Evolutionary conservation across 2,888 invertebrate genomes (phyloP), one percentile per base, ranked within the genome.

Genomic region (Xylota sylvarum): DNA sequence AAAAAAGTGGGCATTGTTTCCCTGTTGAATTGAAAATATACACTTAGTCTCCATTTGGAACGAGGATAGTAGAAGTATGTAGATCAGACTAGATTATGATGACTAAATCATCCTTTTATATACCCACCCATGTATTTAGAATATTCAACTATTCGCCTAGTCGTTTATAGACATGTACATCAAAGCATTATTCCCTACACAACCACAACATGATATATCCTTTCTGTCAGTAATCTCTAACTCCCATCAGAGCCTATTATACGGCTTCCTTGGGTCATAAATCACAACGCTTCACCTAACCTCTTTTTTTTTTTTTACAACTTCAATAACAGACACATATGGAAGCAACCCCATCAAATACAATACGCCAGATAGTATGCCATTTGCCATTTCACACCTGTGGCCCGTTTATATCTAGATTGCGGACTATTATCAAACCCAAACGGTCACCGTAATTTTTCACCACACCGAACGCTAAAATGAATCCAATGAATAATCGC

Each of bases 401-500:
- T 74, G 60, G 62, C 58, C 50, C 30, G 12, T 43, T 46, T 56
- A 40, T 52, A 10, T 56, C 69, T 62, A 23, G 43, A 60, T 35
- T 69, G 64, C 55, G 69, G 67, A 67, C 78, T 73, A 73, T 83
- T 85, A 76, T 65, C 76, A 80, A 72, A 76, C 69, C 70, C 69
- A 35, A 74, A 67, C 52, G 32, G 62, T 12, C 62, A 10, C 48
- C 35, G 27, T 50, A 55, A 72, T 79, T 60, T 64, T 64, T 64
- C 56, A 72, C 70, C 70, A 46, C 62, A 46, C 17, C 30, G 58
- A 46, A 23, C 52, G 30, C 43, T 46, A 56, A 55, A 65, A 56
- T 80, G 65, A 67, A 76, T 70, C 55, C 72, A 77, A 80, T 85
- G 80, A 85, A 85, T 85, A 85, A 80, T 80, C 76, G 46, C 80